A percentile compares a stretch with the other conserved stretches of the same genome.
Evolutionary conservation across 2,113 vertebrate genomes (phyloP).

Genomic region (Anarhynchus alexandrinus): DNA sequence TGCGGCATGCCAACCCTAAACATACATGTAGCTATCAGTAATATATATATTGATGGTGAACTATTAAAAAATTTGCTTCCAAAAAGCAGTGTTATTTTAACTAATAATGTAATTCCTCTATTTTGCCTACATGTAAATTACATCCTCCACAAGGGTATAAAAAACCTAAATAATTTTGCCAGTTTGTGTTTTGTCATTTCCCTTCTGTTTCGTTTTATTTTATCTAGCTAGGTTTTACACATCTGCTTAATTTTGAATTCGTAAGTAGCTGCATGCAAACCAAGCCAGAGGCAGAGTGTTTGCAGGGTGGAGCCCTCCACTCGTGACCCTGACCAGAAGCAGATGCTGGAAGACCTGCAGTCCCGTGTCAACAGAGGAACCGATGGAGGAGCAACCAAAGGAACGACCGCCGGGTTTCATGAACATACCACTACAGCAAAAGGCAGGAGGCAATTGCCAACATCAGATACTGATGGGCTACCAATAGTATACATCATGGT

Average conservation of each 20-base stretch:
- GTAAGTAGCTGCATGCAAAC: neutral
- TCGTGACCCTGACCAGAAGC: neutral
- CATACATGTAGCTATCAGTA: neutral
- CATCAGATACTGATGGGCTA: neutral
- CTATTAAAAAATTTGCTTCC: neutral
- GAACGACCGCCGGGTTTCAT: accelerated
- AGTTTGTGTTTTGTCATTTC: neutral
- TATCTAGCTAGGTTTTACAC: neutral
- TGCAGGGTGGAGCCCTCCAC: neutral
- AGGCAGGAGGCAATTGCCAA: neutral
- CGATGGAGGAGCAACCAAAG: neutral
- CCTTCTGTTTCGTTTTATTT: neutral
- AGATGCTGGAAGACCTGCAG: neutral
- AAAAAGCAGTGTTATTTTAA: neutral
- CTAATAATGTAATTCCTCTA: neutral
- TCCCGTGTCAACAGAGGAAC: accelerated
- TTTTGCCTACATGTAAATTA: neutral
- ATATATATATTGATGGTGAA: neutral
- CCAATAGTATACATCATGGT: too few relatives aligned
- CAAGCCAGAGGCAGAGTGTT: neutral
- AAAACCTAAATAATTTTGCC: neutral
- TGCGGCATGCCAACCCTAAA: neutral
- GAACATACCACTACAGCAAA: accelerated
- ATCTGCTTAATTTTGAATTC: neutral
- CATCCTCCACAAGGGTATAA: neutral